Evolutionary conservation across 2,888 invertebrate species (phyloP).

Genomic region (Nemotelus pantherinus): DNA sequence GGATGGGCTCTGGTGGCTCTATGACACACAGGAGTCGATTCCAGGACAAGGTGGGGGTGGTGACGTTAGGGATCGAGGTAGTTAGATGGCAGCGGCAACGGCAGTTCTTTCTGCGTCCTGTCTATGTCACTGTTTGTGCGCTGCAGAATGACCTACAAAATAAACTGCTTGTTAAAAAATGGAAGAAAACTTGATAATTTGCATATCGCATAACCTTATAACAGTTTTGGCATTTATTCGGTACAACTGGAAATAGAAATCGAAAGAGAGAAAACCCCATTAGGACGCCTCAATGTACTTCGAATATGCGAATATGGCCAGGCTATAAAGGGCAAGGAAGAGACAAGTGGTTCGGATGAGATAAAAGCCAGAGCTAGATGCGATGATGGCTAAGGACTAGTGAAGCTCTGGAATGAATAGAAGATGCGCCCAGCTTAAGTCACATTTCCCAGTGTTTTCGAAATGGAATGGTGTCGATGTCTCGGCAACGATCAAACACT

Average conservation of each 20-base stretch:
- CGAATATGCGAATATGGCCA: neutral
- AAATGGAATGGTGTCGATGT: no score
- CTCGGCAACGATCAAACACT: no score
- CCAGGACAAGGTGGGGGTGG: neutral
- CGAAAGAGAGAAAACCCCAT: slow-evolving; percentile 7
- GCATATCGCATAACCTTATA: slow-evolving; percentile 52
- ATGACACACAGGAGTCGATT: neutral
- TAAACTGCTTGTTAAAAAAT: slow-evolving; percentile 51
- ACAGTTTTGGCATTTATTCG: slow-evolving; percentile 50
- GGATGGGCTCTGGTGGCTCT: neutral
- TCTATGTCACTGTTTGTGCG: slow-evolving; percentile 36
- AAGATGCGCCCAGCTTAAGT: no score
- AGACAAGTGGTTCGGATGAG: neutral
- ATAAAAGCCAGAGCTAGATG: slow-evolving; percentile 3
- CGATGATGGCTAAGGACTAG: slow-evolving; percentile 12
- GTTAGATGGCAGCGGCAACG: neutral
- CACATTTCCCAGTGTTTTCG: no score
- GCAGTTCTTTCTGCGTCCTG: neutral
- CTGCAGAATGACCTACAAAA: slow-evolving; percentile 51
- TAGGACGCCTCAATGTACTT: neutral
- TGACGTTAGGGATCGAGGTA: neutral
- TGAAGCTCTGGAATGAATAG: no score
- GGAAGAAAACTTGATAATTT: slow-evolving; percentile 50
- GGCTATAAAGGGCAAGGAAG: neutral
- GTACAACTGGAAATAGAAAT: slow-evolving; percentile 38